Percentiles rank a stretch among this genome's conserved stretches.
These are phyloP conservation scores for Vollenhovia emeryi DNA, from an alignment of 1,140 invertebrate species.

Conservation along the genomic window DNA sequence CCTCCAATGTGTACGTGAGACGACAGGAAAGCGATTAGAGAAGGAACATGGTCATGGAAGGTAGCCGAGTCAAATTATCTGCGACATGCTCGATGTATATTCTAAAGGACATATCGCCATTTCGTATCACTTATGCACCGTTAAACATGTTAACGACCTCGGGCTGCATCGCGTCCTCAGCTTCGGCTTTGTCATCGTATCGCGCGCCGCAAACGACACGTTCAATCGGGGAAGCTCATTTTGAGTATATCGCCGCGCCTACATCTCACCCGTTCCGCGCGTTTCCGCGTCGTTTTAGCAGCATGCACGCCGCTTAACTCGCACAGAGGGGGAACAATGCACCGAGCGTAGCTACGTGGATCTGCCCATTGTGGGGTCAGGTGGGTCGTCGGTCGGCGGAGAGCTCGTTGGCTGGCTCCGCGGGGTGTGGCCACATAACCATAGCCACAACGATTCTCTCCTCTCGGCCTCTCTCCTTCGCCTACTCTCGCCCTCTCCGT, in stretches of 20 bases:
- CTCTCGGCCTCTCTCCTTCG: constrained; percentile 38
- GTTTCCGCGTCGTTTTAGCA: constrained; percentile 33
- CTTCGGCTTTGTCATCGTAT: constrained; percentile 54
- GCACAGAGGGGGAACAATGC: constrained; percentile 65
- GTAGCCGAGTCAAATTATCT: constrained; percentile 61
- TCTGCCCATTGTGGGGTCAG: constrained; percentile 76
- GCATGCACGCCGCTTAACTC: constrained; percentile 52
- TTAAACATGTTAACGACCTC: constrained; percentile 79
- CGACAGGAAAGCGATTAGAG: constrained; percentile 31
- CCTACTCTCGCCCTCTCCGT: constrained; percentile 22
- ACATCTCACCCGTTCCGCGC: constrained; percentile 40
- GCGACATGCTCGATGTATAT: constrained; percentile 26
- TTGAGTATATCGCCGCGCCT: constrained; percentile 40
- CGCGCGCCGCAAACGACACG: constrained; percentile 24
- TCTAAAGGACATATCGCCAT: constrained; percentile 73
- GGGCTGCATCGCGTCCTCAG: constrained; percentile 42
- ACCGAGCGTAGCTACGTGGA: constrained; percentile 56
- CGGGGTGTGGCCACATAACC: constrained; percentile 78
- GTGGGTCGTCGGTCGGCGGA: constrained; percentile 69
- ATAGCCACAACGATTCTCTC: constrained; percentile 67
- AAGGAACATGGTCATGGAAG: neutral
- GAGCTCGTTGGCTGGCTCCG: constrained; percentile 76
- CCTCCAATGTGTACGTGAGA: neutral
- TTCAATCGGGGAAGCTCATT: constrained; percentile 11
- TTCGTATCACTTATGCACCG: constrained; percentile 70